Conservation (phyloP, 2,797 vertebrate genomes). For the Avahi laniger region DNA sequence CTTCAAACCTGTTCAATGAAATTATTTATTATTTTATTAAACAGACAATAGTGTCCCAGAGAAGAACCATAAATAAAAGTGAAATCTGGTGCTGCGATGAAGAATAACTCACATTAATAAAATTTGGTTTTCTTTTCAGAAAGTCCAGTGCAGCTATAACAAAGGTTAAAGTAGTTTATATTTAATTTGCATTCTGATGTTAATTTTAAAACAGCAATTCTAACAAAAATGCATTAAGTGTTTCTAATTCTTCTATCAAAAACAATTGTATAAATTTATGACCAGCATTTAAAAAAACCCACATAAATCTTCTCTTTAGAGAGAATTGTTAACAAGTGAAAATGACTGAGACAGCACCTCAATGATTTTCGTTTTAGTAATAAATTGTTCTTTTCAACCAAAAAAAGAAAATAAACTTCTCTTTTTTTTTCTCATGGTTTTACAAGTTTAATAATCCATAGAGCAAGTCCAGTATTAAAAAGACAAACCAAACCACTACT, state of each 20-base stretch:
- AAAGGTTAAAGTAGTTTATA: constrained; percentile 53
- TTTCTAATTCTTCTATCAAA: constrained; percentile 46
- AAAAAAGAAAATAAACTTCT: neutral
- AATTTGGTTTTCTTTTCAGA: neutral
- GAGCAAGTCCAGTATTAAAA: constrained; percentile 68
- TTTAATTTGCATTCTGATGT: constrained; percentile 51
- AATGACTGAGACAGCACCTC: constrained; percentile 50
- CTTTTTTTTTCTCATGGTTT: neutral
- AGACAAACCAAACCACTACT: neutral
- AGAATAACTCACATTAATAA: constrained; percentile 34
- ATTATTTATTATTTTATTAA: constrained; percentile 79
- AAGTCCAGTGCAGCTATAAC: neutral
- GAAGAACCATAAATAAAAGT: constrained; percentile 10
- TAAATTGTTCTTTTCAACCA: constrained; percentile 82
- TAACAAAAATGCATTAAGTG: constrained; percentile 47
- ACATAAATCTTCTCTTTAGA: constrained; percentile 20
- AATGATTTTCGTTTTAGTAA: constrained; percentile 82
- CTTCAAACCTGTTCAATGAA: constrained; percentile 75
- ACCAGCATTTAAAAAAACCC: neutral
- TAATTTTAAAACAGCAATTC: constrained; percentile 55
- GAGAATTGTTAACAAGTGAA: constrained; percentile 31
- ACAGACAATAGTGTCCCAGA: constrained; percentile 17
- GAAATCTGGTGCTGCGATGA: constrained; percentile 25
- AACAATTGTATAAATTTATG: constrained; percentile 33
- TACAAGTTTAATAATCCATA: constrained; percentile 67